Evolutionary conservation across 1,140 invertebrate species (phyloP), one percentile per base, ranked within the genome.

Genomic region (Potamilus streckersoni): DNA sequence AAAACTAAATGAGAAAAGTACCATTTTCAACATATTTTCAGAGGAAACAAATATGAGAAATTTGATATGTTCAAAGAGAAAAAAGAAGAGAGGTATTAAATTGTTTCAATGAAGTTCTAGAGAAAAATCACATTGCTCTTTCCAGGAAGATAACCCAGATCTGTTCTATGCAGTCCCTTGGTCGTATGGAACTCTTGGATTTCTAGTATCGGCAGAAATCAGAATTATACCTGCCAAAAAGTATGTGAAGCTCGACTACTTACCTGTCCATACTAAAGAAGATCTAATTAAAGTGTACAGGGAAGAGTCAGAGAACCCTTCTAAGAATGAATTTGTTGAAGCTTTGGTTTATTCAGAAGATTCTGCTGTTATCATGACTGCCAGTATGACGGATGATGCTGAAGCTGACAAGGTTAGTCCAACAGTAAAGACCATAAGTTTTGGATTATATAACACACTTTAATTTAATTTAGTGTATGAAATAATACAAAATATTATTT

Each of bases 121-220:
- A 23, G 19, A 71, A 17, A 20, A 17, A 59, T 59, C 14, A 38
- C 49, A 27, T 59, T 74, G 64, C 70, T 62, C 8, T 68, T 75
- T 80, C 56, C 85, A 94, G 93, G 91, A 93, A 58, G 91, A 94
- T 76, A 93, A 95, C 82, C 81, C 92, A 49, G 94, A 95, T 79
- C 84, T 96, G 15, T 96, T 94, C 86, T 94, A 95, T 86, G 91
- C 94, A 6, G 91, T 96, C 8, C 95, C 95, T 0, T 96, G 95
- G 95, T 95, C 95, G 0, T 94, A 96, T 88, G 95, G 95, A 15
- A 96, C 95, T 11, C 89, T 96, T 14, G 95, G 95, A n/a, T 95
- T 96, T 84, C 88, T 96, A 12, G 94, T 95, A 0, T 93, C 94
- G 2, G 95, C 93, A 2, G 93, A 94, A 82, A 93, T 96, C 27